Evolutionary conservation across 2,797 vertebrate species (phyloP).

Genomic region (Telmatherina bonti): DNA sequence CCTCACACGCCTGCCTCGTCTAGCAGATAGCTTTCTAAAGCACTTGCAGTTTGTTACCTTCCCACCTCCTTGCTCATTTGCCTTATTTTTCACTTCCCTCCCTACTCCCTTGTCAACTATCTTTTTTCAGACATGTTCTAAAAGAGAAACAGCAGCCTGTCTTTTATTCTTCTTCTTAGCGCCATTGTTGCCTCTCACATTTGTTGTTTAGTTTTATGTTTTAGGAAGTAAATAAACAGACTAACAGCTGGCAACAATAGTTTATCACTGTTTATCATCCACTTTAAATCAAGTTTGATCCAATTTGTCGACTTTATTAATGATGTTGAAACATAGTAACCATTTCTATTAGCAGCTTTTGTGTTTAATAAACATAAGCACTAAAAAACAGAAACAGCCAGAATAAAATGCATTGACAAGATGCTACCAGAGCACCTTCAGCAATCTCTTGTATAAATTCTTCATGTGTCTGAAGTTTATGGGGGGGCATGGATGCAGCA

Average conservation of each 20-base stretch:
- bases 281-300: constrained; percentile 28
- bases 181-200: constrained; percentile 33
- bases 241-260: constrained; percentile 26
- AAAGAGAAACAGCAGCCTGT: constrained; percentile 38
- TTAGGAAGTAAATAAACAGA: constrained; percentile 5
- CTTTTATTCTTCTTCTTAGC: constrained; percentile 46
- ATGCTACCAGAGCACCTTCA: constrained; percentile 32
- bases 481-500: constrained; percentile 10
- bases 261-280: constrained; percentile 14
- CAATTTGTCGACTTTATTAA: background rate
- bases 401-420: constrained; percentile 41
- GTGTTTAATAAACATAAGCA: constrained; percentile 42
- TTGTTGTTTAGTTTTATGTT: constrained; percentile 35
- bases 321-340: constrained; percentile 3
- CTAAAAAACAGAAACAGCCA: constrained; percentile 32
- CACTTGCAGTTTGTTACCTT: constrained; percentile 55
- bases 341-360: constrained; percentile 19
- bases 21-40: constrained; percentile 58
- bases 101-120: constrained; percentile 35
- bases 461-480: constrained; percentile 38
- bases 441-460: constrained; percentile 27
- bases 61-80: constrained; percentile 51
- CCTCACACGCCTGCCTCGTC: constrained; percentile 38
- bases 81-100: constrained; percentile 45
- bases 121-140: constrained; percentile 41